Evolutionary conservation across 1,140 invertebrate species (phyloP).

Genomic region (Dysdera silvatica): DNA sequence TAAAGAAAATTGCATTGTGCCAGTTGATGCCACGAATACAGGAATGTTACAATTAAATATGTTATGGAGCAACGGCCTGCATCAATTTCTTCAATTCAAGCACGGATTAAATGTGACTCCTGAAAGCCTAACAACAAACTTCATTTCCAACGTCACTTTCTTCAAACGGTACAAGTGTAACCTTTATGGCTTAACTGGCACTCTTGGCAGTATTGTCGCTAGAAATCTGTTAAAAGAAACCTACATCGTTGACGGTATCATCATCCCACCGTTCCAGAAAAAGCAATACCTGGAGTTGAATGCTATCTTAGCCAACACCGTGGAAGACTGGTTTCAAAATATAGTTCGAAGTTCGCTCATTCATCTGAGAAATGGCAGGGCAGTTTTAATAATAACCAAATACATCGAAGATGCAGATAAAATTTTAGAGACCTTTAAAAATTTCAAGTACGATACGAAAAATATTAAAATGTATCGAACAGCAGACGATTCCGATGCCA

Average conservation of each 20-base stretch:
- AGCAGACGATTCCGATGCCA: background rate
- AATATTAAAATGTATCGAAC: background rate
- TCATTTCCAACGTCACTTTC: conserved; percentile 43
- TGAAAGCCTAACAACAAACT: conserved; percentile 42
- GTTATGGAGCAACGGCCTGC: conserved; percentile 43
- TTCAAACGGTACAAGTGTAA: conserved; percentile 40
- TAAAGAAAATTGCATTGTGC: background rate
- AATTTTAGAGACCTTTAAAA: conserved; percentile 6
- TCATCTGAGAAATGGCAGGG: conserved; percentile 3
- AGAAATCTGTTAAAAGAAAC: conserved; percentile 35
- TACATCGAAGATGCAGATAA: conserved; percentile 34
- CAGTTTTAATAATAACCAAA: conserved; percentile 40
- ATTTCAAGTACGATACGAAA: background rate
- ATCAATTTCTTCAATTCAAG: conserved; percentile 46
- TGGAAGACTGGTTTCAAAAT: conserved; percentile 29
- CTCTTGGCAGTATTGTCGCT: conserved; percentile 38
- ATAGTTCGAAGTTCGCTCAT: conserved; percentile 4
- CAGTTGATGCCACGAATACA: conserved; percentile 35
- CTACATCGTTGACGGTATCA: conserved; percentile 37
- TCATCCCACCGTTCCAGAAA: conserved; percentile 35
- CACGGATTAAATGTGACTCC: conserved; percentile 41
- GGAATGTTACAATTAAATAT: conserved; percentile 41
- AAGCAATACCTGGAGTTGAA: conserved; percentile 32
- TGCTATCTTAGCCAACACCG: conserved; percentile 27
- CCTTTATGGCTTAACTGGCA: conserved; percentile 43